Evolutionary conservation across 2,113 vertebrate genomes (phyloP).

Genomic region (Brachirus orientalis): DNA sequence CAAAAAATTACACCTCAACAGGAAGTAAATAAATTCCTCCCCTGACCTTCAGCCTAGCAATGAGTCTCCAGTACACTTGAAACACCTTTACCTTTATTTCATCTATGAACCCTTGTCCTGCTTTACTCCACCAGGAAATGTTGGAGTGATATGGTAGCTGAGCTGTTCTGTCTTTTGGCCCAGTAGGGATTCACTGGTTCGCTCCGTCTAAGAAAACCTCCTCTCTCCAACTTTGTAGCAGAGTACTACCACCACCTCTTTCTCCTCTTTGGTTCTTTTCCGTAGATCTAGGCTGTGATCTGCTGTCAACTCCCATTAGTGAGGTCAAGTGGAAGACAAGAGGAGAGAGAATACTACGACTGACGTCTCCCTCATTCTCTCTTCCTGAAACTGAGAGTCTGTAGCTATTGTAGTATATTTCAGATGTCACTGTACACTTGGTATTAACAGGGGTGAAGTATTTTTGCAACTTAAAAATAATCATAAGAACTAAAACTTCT

Average conservation of each 20-base stretch:
- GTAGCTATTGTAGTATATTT: background rate
- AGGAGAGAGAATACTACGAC: conserved; percentile 4
- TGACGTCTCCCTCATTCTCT: conserved; percentile 32
- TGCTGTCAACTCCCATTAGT: conserved; percentile 60
- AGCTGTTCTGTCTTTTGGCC: conserved; percentile 25
- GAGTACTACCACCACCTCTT: background rate
- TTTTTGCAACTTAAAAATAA: too few species aligned
- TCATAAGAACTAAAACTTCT: too few species aligned
- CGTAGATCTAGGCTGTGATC: conserved; percentile 59
- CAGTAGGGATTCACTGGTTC: conserved; percentile 22
- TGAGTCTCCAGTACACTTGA: too few species aligned
- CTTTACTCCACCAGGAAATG: background rate
- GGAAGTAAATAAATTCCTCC: background rate
- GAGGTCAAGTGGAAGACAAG: conserved; percentile 60
- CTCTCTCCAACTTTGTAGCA: conserved; percentile 14
- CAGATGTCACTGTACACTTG: background rate
- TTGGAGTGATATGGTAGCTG: background rate
- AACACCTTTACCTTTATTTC: background rate
- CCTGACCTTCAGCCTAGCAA: background rate
- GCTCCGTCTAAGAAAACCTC: conserved; percentile 25
- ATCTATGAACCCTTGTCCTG: too few species aligned
- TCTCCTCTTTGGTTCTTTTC: conserved; percentile 15
- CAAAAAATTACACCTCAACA: background rate
- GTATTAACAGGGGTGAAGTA: background rate
- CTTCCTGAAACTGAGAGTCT: background rate